Evolutionary conservation across 2,113 vertebrate species (phyloP).

Genomic region (Uria lomvia): DNA sequence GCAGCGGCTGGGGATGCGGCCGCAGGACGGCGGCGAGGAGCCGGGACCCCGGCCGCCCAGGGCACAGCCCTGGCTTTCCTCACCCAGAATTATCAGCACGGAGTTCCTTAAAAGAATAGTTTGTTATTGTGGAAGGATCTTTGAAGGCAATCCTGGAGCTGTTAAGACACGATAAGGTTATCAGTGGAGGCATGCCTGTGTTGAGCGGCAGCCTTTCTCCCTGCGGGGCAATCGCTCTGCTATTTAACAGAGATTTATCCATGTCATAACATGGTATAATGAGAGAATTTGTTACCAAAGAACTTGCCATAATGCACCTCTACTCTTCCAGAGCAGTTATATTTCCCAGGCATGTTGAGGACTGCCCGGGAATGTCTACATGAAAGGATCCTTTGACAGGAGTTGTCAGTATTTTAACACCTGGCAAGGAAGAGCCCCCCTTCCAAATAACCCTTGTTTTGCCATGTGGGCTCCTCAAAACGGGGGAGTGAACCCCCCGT

Average conservation of each 20-base stretch:
- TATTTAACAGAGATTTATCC: slow-evolving; percentile 67
- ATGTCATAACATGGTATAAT: slow-evolving; percentile 77
- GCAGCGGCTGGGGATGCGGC: rapidly evolving
- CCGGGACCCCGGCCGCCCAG: rapidly evolving
- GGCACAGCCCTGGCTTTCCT: neutral
- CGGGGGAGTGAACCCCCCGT: rapidly evolving
- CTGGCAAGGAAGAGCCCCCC: slow-evolving; percentile 55
- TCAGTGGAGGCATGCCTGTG: slow-evolving; percentile 55
- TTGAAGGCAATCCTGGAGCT: slow-evolving; percentile 59
- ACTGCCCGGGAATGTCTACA: slow-evolving; percentile 73
- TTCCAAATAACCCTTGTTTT: slow-evolving; percentile 49
- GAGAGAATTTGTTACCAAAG: slow-evolving; percentile 64
- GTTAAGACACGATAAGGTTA: slow-evolving; percentile 65
- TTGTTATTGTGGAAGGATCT: slow-evolving; percentile 49
- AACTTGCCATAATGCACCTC: slow-evolving; percentile 59
- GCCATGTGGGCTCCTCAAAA: neutral
- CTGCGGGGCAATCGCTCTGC: slow-evolving; percentile 54
- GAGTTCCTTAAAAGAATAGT: slow-evolving; percentile 8
- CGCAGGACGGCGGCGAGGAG: rapidly evolving
- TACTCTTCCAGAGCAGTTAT: slow-evolving; percentile 57
- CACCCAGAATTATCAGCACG: neutral
- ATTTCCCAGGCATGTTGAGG: slow-evolving; percentile 69
- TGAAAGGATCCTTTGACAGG: slow-evolving; percentile 70
- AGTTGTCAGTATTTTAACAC: slow-evolving; percentile 63
- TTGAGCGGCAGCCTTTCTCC: slow-evolving; percentile 20